A percentile compares a stretch with the other conserved stretches of the same genome.
Evolutionary conservation across 2,113 vertebrate genomes (phyloP).

Genomic region (Lepus europaeus): DNA sequence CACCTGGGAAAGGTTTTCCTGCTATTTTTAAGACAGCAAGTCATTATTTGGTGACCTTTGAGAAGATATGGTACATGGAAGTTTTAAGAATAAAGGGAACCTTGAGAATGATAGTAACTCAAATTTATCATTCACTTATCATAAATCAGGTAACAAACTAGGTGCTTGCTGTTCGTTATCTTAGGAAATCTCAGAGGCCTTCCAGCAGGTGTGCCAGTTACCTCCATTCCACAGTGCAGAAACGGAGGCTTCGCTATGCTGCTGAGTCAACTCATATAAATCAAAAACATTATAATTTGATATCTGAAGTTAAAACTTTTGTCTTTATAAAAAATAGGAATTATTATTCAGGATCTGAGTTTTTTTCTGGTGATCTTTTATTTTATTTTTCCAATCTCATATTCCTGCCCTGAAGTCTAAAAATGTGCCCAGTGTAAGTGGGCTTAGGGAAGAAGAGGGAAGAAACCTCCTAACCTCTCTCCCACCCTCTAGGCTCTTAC

Average conservation of each 20-base stretch:
- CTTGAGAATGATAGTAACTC: neutral
- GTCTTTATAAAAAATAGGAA: neutral
- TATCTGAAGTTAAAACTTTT: neutral
- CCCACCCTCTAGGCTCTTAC: neutral
- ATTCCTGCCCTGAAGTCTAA: neutral
- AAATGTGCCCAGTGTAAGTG: neutral
- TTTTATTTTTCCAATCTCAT: neutral
- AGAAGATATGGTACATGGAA: neutral
- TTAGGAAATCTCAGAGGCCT: neutral
- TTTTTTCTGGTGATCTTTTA: neutral
- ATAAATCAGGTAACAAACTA: neutral
- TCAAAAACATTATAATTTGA: constrained; percentile 13
- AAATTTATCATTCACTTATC: neutral
- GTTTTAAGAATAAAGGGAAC: too few species aligned
- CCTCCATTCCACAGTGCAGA: neutral
- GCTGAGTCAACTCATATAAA: neutral
- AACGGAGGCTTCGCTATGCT: neutral
- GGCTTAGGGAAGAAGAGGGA: neutral
- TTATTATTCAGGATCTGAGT: neutral
- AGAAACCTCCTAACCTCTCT: neutral
- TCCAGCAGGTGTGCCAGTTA: neutral
- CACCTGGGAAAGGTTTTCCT: neutral
- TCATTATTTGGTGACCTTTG: constrained; percentile 4
- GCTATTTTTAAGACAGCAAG: neutral
- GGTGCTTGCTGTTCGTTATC: neutral